These are phyloP conservation scores for Paguma larvata DNA, from an alignment of 2,797 vertebrate species.

Conservation along the genomic window DNA sequence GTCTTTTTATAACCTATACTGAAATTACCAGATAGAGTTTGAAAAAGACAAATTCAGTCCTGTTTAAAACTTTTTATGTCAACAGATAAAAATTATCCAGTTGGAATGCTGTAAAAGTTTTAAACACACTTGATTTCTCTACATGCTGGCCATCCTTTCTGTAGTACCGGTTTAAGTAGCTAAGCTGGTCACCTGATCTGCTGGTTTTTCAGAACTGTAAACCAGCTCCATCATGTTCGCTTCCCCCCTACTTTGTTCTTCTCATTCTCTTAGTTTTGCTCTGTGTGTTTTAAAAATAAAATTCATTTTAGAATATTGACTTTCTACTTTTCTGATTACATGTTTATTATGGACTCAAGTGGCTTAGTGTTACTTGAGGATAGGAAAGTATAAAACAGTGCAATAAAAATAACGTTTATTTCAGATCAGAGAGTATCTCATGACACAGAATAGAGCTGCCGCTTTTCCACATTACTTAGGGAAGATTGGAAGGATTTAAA, in stretches of 20 bases:
- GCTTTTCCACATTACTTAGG: background rate
- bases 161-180: background rate
- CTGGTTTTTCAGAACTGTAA: background rate
- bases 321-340: background rate
- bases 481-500: background rate
- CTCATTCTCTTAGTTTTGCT: background rate
- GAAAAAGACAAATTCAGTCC: background rate
- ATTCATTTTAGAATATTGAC: background rate
- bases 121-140: background rate
- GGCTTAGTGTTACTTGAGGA: background rate
- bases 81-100: background rate
- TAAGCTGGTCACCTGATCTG: rapidly evolving
- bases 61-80: background rate
- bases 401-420: conserved; percentile 14
- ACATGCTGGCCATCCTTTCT: background rate
- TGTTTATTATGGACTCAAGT: background rate
- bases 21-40: conserved; percentile 30
- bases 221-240: rapidly evolving
- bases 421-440: background rate
- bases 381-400: background rate
- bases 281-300: background rate
- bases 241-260: background rate
- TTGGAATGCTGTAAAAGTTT: background rate
- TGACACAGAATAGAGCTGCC: background rate
- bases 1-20: conserved; percentile 16